Conservation (phyloP, 1,140 invertebrate species). For the Rhagoletis zephyria region DNA sequence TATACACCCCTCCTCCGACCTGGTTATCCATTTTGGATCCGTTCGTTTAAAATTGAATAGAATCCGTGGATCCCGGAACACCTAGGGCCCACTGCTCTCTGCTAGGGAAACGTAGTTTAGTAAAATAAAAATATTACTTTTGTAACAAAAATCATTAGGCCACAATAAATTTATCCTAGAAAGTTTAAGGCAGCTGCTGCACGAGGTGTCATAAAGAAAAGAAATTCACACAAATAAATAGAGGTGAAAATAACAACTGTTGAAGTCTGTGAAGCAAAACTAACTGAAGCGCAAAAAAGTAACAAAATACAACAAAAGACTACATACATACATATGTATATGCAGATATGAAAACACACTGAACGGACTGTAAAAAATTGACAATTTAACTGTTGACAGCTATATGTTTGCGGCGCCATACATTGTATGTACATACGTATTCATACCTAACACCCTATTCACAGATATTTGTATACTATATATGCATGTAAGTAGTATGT, state of each 20-base stretch:
- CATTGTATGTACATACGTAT: neutral
- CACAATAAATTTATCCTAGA: neutral
- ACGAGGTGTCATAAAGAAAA: neutral
- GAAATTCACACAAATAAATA: neutral
- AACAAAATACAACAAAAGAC: neutral
- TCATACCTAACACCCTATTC: neutral
- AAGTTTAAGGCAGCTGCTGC: neutral
- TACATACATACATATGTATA: neutral
- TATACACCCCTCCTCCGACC: too few species aligned
- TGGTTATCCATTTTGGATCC: too few species aligned
- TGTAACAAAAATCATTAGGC: neutral
- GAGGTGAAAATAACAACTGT: neutral
- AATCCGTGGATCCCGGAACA: too few species aligned
- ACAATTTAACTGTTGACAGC: slow-evolving; percentile 50
- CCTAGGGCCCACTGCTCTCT: too few species aligned
- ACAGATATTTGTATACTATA: neutral
- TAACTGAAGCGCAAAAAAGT: neutral
- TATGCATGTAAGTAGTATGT: neutral
- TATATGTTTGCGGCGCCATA: neutral
- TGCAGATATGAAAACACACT: neutral
- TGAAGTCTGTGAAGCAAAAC: neutral
- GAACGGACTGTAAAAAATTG: slow-evolving; percentile 43
- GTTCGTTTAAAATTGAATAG: too few species aligned
- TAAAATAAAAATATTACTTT: neutral
- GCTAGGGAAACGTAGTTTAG: too few species aligned